phyloP scores from a whole-genome alignment of 2,888 invertebrate genomes.

The Chrysolina haemoptera region DNA sequence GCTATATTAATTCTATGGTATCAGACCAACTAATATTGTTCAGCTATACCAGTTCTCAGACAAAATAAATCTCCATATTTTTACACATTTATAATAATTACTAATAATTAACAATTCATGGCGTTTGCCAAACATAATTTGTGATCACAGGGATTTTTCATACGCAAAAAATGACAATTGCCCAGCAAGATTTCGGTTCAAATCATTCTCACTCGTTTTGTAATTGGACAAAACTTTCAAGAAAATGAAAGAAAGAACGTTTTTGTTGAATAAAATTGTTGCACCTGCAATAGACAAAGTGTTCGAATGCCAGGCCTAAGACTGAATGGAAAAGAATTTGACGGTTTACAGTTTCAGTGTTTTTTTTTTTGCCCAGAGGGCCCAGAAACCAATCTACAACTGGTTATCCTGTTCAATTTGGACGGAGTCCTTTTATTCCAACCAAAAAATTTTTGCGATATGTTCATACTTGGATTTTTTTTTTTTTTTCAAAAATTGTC shows the following conservation, averaged over 20 bases:
- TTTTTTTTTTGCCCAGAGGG: too few relatives aligned
- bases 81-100: constrained; percentile 49
- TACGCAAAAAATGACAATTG: constrained; percentile 43
- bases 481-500: too few relatives aligned
- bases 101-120: constrained; percentile 56
- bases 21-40: constrained; percentile 47
- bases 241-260: neutral
- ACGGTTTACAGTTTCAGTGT: too few relatives aligned
- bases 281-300: too few relatives aligned
- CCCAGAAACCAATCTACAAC: too few relatives aligned
- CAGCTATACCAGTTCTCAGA: constrained; percentile 49
- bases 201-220: constrained; percentile 26
- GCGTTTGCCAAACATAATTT: constrained; percentile 58
- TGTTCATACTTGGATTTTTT: too few relatives aligned
- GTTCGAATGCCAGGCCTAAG: too few relatives aligned
- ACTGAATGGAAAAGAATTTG: too few relatives aligned
- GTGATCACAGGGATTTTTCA: constrained; percentile 66
- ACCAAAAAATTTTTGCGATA: too few relatives aligned
- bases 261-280: too few relatives aligned
- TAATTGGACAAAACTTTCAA: neutral
- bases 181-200: neutral
- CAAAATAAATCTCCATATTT: constrained; percentile 48
- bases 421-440: too few relatives aligned
- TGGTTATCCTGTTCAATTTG: too few relatives aligned
- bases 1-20: constrained; percentile 43